A percentile compares a stretch with the other conserved stretches of the same genome.
phyloP scores from a whole-genome alignment of 2,888 invertebrate genomes.

The Portevinia maculata region DNA sequence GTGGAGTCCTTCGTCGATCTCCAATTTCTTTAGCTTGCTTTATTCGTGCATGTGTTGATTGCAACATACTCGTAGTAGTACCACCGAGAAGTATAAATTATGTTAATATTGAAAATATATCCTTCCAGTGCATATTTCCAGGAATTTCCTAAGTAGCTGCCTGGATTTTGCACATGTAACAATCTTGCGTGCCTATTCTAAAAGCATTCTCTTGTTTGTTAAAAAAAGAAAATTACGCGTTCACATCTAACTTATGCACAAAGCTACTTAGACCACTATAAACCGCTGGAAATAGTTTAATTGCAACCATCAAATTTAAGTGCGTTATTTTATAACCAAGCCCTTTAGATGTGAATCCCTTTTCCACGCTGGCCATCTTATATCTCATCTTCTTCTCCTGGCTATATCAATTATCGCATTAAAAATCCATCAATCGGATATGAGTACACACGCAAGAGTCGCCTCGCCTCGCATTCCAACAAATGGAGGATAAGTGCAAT shows the following conservation, averaged over 20 bases:
- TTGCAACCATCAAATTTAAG: slow-evolving; percentile 3
- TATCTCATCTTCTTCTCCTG: slow-evolving; percentile 13
- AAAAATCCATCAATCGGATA: slow-evolving; percentile 51
- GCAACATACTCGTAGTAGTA: no score
- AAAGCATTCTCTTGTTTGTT: neutral
- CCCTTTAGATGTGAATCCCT: slow-evolving; percentile 7
- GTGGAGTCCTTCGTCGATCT: no score
- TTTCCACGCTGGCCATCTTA: neutral
- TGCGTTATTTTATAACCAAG: slow-evolving; percentile 14
- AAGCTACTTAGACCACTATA: neutral
- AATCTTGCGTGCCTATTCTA: neutral
- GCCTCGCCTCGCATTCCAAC: neutral
- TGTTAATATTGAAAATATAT: no score
- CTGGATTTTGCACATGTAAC: neutral
- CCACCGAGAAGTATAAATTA: no score
- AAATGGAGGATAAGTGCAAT: neutral
- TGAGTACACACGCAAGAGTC: slow-evolving; percentile 2
- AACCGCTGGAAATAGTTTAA: slow-evolving; percentile 4
- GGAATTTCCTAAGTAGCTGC: no score
- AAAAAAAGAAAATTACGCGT: neutral
- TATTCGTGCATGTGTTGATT: no score
- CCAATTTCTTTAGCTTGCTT: no score
- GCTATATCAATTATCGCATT: slow-evolving; percentile 61
- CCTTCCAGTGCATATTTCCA: no score
- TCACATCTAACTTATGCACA: neutral